A percentile compares a stretch with the other conserved stretches of the same genome.
These are phyloP conservation scores for Brienomyrus brachyistius DNA, from an alignment of 2,113 vertebrate genomes.

Conservation along the genomic window DNA sequence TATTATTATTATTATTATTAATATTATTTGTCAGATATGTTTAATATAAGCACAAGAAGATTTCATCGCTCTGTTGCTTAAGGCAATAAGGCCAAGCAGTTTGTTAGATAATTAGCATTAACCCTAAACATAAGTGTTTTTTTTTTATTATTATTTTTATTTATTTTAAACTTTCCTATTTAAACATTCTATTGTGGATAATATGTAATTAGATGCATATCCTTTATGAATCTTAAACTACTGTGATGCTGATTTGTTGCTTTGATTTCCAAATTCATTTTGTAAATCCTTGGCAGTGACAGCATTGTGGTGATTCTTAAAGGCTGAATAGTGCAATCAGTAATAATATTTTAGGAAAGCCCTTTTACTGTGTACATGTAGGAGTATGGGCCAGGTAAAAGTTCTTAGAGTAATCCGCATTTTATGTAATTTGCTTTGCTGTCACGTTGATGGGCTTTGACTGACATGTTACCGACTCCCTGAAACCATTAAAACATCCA, in stretches of 20 bases:
- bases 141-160: not conserved
- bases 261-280: constrained; percentile 27
- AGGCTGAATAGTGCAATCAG: constrained; percentile 37
- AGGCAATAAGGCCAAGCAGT: not conserved
- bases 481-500: constrained; percentile 50
- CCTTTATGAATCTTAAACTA: not conserved
- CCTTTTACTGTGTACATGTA: constrained; percentile 21
- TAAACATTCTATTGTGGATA: not conserved
- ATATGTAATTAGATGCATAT: not conserved
- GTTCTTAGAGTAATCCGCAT: constrained; percentile 42
- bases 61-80: not conserved
- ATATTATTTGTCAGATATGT: not conserved
- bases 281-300: constrained; percentile 40
- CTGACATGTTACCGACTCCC: constrained; percentile 28
- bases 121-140: not conserved
- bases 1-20: too few species aligned
- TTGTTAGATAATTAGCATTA: not conserved
- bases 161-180: not conserved
- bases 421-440: constrained; percentile 52
- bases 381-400: constrained; percentile 34
- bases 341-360: constrained; percentile 31
- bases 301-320: constrained; percentile 46
- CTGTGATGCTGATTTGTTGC: constrained; percentile 19
- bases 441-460: constrained; percentile 35
- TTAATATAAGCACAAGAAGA: not conserved